A percentile compares a stretch with the other conserved stretches of the same genome.
phyloP scores from a whole-genome alignment of 2,888 invertebrate species.

The Spilarctia lutea region DNA sequence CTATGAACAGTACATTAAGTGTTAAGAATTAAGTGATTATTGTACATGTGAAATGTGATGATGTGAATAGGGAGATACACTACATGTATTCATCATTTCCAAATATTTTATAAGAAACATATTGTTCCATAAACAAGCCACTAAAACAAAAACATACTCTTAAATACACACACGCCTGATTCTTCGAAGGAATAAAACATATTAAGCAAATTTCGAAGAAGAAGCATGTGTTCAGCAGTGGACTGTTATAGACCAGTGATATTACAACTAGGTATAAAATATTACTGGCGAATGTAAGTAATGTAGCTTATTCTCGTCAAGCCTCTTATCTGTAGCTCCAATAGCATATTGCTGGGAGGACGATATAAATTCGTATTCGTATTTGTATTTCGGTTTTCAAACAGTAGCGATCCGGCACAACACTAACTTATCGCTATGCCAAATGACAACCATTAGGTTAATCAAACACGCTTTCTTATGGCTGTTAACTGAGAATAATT shows the following conservation, averaged over 20 bases:
- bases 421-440: neutral
- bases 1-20: neutral
- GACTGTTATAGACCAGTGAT: too few species aligned
- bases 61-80: neutral
- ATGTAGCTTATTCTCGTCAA: too few species aligned
- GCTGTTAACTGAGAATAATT: neutral
- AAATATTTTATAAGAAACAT: neutral
- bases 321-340: too few species aligned
- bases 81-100: neutral
- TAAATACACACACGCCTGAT: neutral
- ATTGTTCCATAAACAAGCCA: neutral
- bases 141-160: neutral
- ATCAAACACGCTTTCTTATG: neutral
- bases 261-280: too few species aligned
- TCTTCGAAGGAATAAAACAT: neutral
- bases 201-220: too few species aligned
- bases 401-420: neutral
- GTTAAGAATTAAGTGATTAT: constrained; percentile 4
- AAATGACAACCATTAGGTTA: neutral
- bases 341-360: too few species aligned
- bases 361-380: neutral
- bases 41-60: neutral
- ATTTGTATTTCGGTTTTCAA: neutral
- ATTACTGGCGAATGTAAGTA: too few species aligned
- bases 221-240: too few species aligned